Base-by-base conservation (phyloP, 2,797 vertebrate species). In the Merluccius polli region DNA sequence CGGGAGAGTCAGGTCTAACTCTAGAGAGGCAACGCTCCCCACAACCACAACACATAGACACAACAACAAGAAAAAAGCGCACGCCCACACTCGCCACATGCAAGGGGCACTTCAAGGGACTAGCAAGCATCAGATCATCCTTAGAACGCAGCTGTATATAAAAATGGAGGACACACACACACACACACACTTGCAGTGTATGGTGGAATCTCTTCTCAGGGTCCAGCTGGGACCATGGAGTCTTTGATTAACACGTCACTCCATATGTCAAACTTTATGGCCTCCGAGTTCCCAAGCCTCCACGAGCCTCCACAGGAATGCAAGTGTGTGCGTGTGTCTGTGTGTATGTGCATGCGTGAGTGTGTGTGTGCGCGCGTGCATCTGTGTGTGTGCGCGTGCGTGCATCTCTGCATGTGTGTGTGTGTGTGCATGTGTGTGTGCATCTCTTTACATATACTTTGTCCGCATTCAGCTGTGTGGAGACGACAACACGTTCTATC, bases 231-330 rank as follows among this genome's bases (percentile, higher is more conserved):
- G 81, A 87, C 75, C 73, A 21, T 82, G 75, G 78, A 86, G 78
- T 78, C 84, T 90, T 87, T 89, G 89, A 91, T 92, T 89, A 90
- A 89, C 85, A 82, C 83, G 73, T 82, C 79, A 87, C 81, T 87
- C 86, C 89, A 87, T 88, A 87, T 87, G 90, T 88, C 88, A 85
- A 77, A 87, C 81, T 88, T 90, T 82, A 89, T 83, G 80, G 76
- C 81, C 83, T 72, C 31, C 48, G 80, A 15, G 79, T 86, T 84
- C 83, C 70, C 85, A 82, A 86, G 80, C 75, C 78, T 21, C 79
- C 79, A 77, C 81, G 86, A 81, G 79, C 52, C 18, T 78, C 52
- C 80, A 44, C 24, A 38, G 27, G 29, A 44, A 35, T 41, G n/a
- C 44, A 33, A 29, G 76, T 81, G 81, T 72, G 71, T 77, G 48